Conservation (phyloP, 1,140 invertebrate species). For the Magallana gigas region DNA sequence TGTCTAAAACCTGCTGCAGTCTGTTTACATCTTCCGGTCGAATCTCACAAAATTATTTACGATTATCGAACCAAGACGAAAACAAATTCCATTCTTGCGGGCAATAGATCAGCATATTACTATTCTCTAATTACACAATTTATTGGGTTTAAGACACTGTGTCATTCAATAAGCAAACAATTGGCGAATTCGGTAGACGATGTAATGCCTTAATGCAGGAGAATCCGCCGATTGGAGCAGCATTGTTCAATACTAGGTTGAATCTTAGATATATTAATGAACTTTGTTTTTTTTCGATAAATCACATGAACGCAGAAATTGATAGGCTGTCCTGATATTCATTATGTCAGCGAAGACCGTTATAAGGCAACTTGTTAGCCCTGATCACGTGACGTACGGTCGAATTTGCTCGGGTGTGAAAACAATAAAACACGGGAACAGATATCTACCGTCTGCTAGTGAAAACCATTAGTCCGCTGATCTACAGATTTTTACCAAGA, state of each 20-base stretch:
- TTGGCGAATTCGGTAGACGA: not conserved
- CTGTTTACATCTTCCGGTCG: constrained; percentile 9
- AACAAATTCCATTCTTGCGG: not conserved
- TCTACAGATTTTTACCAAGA: too few relatives aligned
- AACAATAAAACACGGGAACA: too few relatives aligned
- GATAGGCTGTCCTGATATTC: not conserved
- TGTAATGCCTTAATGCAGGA: not conserved
- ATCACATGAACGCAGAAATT: not conserved
- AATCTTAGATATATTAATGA: not conserved
- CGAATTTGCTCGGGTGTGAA: too few relatives aligned
- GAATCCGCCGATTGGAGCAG: not conserved
- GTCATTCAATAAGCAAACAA: not conserved
- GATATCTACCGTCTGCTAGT: too few relatives aligned
- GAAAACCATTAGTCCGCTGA: too few relatives aligned
- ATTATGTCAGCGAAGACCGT: too few relatives aligned
- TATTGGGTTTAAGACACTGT: not conserved
- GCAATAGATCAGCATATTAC: not conserved
- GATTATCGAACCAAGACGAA: not conserved
- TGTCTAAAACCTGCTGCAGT: not conserved
- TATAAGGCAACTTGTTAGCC: too few relatives aligned
- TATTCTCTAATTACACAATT: constrained; percentile 13
- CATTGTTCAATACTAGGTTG: not conserved
- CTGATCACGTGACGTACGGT: too few relatives aligned
- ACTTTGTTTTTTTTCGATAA: not conserved
- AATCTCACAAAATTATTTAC: not conserved